phyloP scores from a whole-genome alignment of 2,113 vertebrate species.

The Acanthochromis polyacanthus region DNA sequence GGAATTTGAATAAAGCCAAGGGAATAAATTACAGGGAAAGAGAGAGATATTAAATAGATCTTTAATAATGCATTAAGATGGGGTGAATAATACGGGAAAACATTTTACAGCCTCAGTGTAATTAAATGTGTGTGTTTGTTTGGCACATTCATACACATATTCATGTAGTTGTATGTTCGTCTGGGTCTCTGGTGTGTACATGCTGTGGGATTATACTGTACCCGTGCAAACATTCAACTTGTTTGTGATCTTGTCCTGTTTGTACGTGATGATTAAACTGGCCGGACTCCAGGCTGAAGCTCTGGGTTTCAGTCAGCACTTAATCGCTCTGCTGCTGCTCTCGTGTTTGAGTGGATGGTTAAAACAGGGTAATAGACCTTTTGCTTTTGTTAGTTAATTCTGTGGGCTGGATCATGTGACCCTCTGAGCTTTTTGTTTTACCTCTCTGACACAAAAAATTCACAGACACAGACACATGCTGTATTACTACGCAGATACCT shows the following conservation, averaged over 20 bases:
- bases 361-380: conserved; percentile 10
- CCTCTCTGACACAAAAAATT: not conserved
- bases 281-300: conserved; percentile 3
- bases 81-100: too few species aligned
- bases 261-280: conserved; percentile 12
- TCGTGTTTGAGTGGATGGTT: not conserved
- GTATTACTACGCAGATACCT: not conserved
- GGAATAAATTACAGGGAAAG: too few species aligned
- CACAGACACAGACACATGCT: not conserved
- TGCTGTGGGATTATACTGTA: too few species aligned
- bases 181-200: too few species aligned
- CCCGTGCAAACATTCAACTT: not conserved
- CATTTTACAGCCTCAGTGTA: too few species aligned
- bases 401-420: not conserved
- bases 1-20: too few species aligned
- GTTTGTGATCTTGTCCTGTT: not conserved
- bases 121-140: too few species aligned
- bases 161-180: too few species aligned
- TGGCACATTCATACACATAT: too few species aligned
- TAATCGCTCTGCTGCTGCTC: conserved; percentile 18
- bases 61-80: too few species aligned
- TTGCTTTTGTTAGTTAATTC: conserved; percentile 6
- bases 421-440: not conserved
- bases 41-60: too few species aligned
- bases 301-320: conserved; percentile 16